Percentiles rank a stretch among this genome's conserved stretches.
phyloP scores from a whole-genome alignment of 2,113 vertebrate species.

The Copsychus sechellarum region DNA sequence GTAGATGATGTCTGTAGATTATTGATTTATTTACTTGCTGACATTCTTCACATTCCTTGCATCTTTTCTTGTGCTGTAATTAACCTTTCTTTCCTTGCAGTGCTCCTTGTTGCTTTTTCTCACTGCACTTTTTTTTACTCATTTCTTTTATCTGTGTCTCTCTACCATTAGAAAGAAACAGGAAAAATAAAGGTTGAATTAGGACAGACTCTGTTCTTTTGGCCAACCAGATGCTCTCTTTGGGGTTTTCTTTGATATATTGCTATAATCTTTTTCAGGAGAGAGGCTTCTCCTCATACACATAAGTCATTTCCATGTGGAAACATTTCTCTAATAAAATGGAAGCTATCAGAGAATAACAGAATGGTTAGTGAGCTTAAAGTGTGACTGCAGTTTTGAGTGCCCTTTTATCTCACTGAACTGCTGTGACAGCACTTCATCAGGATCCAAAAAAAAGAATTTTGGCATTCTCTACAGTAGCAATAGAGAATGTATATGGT shows the following conservation, averaged over 20 bases:
- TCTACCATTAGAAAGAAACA: not conserved
- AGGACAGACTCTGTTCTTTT: not conserved
- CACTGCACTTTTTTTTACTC: not conserved
- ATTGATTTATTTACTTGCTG: slow-evolving; percentile 45
- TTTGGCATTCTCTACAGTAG: not conserved
- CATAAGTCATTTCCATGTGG: not conserved
- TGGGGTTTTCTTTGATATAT: slow-evolving; percentile 4
- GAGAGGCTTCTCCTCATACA: not conserved
- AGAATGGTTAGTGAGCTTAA: not conserved
- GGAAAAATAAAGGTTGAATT: not conserved
- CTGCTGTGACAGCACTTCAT: not conserved
- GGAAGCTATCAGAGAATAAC: not conserved
- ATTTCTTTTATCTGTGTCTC: not conserved
- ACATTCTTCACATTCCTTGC: slow-evolving; percentile 45
- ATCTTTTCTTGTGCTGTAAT: not conserved
- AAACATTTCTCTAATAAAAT: slow-evolving; percentile 19
- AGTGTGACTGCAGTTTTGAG: not conserved
- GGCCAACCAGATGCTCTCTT: not conserved
- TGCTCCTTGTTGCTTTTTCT: not conserved
- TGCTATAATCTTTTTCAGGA: not conserved
- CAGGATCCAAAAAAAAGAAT: not conserved
- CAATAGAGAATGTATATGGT: not conserved
- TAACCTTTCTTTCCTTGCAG: not conserved
- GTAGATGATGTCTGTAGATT: slow-evolving; percentile 39
- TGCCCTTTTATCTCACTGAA: not conserved